Conservation (phyloP, 2,888 invertebrate genomes). For the Heteromurus nitidus region DNA sequence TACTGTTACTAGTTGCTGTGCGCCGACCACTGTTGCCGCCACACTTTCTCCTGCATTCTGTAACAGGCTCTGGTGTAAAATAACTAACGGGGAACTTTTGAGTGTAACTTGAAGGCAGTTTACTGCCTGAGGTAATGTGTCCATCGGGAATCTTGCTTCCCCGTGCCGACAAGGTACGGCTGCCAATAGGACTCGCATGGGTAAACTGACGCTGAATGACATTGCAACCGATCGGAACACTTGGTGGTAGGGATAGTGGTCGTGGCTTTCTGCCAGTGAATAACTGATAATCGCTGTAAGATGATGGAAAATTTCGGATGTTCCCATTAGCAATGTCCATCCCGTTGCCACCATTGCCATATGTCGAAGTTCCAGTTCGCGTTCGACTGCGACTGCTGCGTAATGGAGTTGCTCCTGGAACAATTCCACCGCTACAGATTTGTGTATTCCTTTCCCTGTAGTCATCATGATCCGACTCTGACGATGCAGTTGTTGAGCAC, state of each 20-base stretch:
- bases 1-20: slow-evolving; percentile 14
- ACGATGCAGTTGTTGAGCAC: slow-evolving; percentile 45
- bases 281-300: slow-evolving; percentile 70
- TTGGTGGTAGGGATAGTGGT: slow-evolving; percentile 70
- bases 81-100: slow-evolving; percentile 72
- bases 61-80: slow-evolving; percentile 69
- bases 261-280: slow-evolving; percentile 71
- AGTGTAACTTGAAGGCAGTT: slow-evolving; percentile 70
- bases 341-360: slow-evolving; percentile 49
- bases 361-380: slow-evolving; percentile 28
- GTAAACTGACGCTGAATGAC: slow-evolving; percentile 28
- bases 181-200: slow-evolving; percentile 39
- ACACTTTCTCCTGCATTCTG: slow-evolving; percentile 5
- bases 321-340: slow-evolving; percentile 61
- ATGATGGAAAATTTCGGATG: slow-evolving; percentile 63
- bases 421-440: slow-evolving; percentile 3
- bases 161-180: slow-evolving; percentile 42
- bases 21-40: slow-evolving; percentile 6
- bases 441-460: slow-evolving; percentile 25
- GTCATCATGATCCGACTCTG: slow-evolving; percentile 59
- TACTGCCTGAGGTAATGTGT: slow-evolving; percentile 63
- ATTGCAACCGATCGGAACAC: slow-evolving; percentile 36
- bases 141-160: slow-evolving; percentile 64
- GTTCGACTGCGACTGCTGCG: slow-evolving; percentile 52
- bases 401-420: no score